phyloP scores from a whole-genome alignment of 2,888 invertebrate genomes.

The Seira sanloemensis region DNA sequence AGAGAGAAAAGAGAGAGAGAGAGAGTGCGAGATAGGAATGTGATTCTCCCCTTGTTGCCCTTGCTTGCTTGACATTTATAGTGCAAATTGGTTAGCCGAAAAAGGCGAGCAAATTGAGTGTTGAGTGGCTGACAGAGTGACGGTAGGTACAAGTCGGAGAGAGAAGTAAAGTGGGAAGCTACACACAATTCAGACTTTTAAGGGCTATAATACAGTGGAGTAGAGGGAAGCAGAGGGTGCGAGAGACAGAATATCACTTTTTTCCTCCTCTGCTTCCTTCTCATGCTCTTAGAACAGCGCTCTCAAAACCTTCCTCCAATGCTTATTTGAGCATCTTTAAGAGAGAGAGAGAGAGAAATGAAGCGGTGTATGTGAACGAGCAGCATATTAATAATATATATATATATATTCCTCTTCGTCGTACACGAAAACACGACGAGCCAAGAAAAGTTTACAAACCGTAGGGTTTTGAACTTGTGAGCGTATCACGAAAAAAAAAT shows the following conservation, averaged over 20 bases:
- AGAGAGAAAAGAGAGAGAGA: constrained; percentile 13
- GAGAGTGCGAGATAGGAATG: constrained; percentile 66
- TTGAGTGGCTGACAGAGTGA: constrained; percentile 65
- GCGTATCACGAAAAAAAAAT: not conserved
- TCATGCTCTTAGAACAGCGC: constrained; percentile 35
- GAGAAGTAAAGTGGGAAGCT: constrained; percentile 54
- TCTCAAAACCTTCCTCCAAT: constrained; percentile 11
- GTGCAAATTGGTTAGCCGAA: constrained; percentile 68
- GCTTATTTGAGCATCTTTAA: not conserved
- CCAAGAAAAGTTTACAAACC: not conserved
- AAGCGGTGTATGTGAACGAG: not conserved
- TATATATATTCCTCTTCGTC: not conserved
- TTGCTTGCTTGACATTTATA: constrained; percentile 68
- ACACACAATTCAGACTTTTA: constrained; percentile 55
- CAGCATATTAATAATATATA: no score
- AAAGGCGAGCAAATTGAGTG: constrained; percentile 67
- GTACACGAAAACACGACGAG: not conserved
- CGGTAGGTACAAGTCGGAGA: constrained; percentile 64
- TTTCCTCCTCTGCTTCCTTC: constrained; percentile 38
- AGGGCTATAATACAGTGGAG: constrained; percentile 43
- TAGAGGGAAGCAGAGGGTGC: constrained; percentile 37
- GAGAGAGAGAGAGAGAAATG: not conserved
- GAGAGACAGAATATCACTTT: constrained; percentile 39
- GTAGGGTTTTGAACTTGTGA: not conserved
- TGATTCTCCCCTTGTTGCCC: constrained; percentile 68